Evolutionary conservation across 2,113 vertebrate species (phyloP).

Genomic region (Cranoglanis bouderius): DNA sequence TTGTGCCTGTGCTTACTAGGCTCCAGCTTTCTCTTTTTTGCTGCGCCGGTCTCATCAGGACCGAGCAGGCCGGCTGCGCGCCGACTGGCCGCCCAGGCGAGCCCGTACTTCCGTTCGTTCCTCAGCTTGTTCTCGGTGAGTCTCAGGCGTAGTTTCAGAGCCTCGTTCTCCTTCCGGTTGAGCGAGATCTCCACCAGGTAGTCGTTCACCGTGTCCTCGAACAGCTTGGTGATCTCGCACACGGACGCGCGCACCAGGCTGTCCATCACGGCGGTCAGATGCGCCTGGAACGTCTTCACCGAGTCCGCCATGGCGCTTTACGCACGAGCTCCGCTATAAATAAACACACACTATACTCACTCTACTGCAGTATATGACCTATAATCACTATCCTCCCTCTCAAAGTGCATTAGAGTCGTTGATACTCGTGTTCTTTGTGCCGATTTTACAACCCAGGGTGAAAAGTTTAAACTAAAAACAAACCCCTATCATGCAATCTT

Average conservation of each 20-base stretch:
- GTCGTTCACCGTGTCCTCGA: constrained; percentile 78
- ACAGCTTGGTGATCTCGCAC: constrained; percentile 79
- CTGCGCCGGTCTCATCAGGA: constrained; percentile 60
- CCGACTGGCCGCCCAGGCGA: constrained; percentile 75
- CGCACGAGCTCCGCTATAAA: neutral
- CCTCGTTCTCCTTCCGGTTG: constrained; percentile 78
- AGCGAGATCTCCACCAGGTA: constrained; percentile 79
- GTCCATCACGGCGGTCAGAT: constrained; percentile 79
- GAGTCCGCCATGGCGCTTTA: constrained; percentile 67
- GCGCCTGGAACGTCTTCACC: constrained; percentile 76
- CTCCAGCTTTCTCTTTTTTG: constrained; percentile 70
- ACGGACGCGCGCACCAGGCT: constrained; percentile 76
- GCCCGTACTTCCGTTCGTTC: constrained; percentile 75
- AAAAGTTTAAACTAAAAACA: constrained; percentile 5
- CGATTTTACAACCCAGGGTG: neutral
- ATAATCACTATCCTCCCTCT: neutral
- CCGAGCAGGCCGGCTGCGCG: constrained; percentile 66
- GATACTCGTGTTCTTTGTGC: neutral
- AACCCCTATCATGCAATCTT: neutral
- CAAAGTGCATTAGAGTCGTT: neutral
- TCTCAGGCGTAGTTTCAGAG: constrained; percentile 72
- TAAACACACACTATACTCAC: neutral
- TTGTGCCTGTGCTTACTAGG: constrained; percentile 21
- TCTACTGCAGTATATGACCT: neutral
- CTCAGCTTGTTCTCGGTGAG: constrained; percentile 76